Base-by-base conservation (phyloP, 92 coral and sea anemone genomes). In the Diadumene lineata region DNA sequence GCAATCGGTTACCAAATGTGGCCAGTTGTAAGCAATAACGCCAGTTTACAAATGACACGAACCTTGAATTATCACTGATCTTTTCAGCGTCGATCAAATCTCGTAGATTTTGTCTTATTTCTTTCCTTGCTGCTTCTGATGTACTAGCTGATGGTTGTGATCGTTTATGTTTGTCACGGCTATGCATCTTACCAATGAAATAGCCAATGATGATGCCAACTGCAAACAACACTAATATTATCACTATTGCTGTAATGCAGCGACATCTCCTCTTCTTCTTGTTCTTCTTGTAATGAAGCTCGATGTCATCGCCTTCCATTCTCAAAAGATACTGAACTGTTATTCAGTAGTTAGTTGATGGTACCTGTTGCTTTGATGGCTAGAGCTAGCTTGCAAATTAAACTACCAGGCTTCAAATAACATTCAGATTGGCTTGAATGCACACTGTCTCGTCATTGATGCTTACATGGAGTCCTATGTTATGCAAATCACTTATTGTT, bases 181-280 rank as follows among this genome's bases (percentile, higher is more conserved):
- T 44, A 0, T 70, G 75, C 24, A 60, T 28, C 64, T 84, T 84
- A 26, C 66, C 56, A 43, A 78, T 69, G 7, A 86, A 61, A 48
- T 50, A 82, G 8, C 91, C 91, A 34, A 86, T 82, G 51, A 86
- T 21, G 27, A 86, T 65, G 0, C 91, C 91, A 34, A 77, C 56
- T 13, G 72, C 48, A 27, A 81, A 46, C n/a, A 76, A 48, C 0
- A 86, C 0, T 0, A 65, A 28, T 0, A 74, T 34, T 15, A 55
- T 34, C 51, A 79, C 64, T 26, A 82, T 77, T 0, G 43, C 78
- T 2, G 70, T 72, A 21, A 86, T 50, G 34, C 87, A 86, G 53
- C 71, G 72, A 61, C 80, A 18, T 60, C 91, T 60, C 27, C 87
- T 69, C 53, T 65, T 74, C 11, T 34, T 71, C 60, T 68, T 73